Conservation (phyloP, 2,113 vertebrate species). For the Chaetura pelagica region DNA sequence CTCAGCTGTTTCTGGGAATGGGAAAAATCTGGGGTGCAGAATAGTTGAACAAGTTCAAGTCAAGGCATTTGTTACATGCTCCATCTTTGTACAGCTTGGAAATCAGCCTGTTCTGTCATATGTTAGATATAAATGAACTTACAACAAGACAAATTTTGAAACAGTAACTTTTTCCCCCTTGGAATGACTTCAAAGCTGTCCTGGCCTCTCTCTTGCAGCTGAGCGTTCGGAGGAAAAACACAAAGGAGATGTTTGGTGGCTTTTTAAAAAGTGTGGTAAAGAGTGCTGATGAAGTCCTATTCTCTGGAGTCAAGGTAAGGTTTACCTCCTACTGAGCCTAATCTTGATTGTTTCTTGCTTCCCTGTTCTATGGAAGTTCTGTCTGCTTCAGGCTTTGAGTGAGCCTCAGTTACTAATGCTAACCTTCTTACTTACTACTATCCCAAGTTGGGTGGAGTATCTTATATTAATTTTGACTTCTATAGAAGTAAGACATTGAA, state of each 20-base stretch:
- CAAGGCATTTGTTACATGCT: background rate
- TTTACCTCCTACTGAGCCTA: background rate
- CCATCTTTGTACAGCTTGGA: background rate
- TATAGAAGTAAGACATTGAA: background rate
- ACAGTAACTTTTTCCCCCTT: rapidly evolving
- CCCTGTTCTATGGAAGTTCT: background rate
- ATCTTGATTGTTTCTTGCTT: background rate
- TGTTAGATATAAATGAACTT: background rate
- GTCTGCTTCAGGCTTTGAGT: background rate
- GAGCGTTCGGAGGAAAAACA: slow-evolving; percentile 94
- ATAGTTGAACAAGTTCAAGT: background rate
- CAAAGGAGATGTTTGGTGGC: slow-evolving; percentile 96
- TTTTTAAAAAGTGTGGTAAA: slow-evolving; percentile 97
- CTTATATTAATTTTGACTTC: background rate
- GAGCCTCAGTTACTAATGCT: background rate
- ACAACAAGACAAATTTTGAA: background rate
- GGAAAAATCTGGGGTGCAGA: background rate
- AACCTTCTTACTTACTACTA: background rate
- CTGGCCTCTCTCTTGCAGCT: slow-evolving; percentile 77
- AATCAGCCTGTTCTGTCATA: background rate
- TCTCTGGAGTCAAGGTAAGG: slow-evolving; percentile 92
- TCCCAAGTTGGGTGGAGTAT: background rate
- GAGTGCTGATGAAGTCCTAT: slow-evolving; percentile 93
- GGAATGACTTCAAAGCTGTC: background rate
- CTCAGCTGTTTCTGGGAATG: background rate